Percentiles rank a stretch among this genome's conserved stretches.
Conservation (phyloP, 2,888 invertebrate genomes). For the Danaus chrysippus region DNA sequence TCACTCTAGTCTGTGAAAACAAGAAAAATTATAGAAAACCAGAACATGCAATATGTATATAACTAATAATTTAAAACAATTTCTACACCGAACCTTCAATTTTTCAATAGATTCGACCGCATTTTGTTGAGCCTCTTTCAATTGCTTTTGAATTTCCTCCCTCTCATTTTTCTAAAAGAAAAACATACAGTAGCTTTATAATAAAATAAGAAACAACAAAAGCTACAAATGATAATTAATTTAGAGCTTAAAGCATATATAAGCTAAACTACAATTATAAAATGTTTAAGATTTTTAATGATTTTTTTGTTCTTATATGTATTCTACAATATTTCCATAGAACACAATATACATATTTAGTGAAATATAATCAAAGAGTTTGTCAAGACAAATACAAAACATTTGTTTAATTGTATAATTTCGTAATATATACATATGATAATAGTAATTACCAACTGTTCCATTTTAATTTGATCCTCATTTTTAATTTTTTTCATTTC, state of each 20-base stretch:
- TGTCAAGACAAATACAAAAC: conserved; percentile 6
- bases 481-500: conserved; percentile 60
- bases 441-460: conserved; percentile 48
- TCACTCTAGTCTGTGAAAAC: conserved; percentile 47
- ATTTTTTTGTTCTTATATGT: no score
- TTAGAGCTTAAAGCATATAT: no score
- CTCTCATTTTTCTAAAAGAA: conserved; percentile 54
- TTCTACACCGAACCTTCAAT: conserved; percentile 45
- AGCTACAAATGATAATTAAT: no score
- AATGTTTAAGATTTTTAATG: no score
- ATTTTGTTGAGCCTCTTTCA: conserved; percentile 52
- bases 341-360: background rate
- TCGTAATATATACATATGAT: no score
- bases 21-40: background rate
- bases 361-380: background rate
- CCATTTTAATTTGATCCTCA: conserved; percentile 60
- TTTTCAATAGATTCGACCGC: conserved; percentile 54
- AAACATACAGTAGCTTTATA: background rate
- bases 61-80: background rate
- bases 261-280: no score
- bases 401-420: no score
- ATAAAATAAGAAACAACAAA: no score
- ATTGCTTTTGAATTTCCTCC: conserved; percentile 55
- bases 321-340: no score
- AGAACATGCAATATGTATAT: background rate